Percentiles rank a stretch among this genome's conserved stretches.
These are phyloP conservation scores for Neria commutata DNA, from an alignment of 2,888 invertebrate genomes.

Conservation along the genomic window DNA sequence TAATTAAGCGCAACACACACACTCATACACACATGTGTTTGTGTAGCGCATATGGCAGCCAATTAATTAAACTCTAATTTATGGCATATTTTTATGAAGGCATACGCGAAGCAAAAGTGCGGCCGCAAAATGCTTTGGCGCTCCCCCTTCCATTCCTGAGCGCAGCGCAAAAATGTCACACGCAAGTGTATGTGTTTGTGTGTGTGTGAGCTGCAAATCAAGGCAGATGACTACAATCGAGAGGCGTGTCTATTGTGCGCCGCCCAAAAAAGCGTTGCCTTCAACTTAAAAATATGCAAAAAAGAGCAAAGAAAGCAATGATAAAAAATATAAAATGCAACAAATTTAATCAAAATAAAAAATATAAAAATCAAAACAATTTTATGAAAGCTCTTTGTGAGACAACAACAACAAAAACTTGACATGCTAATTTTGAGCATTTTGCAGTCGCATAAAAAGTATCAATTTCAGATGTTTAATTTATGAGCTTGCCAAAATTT, in stretches of 20 bases:
- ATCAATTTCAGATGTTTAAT: conserved; percentile 51
- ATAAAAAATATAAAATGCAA: conserved; percentile 14
- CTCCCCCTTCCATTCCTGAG: neutral
- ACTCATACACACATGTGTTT: no score
- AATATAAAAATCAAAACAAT: conserved; percentile 1
- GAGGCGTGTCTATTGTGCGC: no score
- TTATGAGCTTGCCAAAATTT: conserved; percentile 48
- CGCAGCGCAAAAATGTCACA: neutral
- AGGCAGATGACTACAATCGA: no score
- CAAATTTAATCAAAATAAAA: conserved; percentile 3
- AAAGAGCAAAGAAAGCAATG: conserved; percentile 33
- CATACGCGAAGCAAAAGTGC: neutral
- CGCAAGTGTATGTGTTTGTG: neutral
- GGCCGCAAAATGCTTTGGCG: neutral
- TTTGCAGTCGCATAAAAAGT: conserved; percentile 33
- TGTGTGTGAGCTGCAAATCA: no score
- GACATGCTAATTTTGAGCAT: conserved; percentile 1
- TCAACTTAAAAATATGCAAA: no score
- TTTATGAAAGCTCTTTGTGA: neutral
- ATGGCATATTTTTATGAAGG: conserved; percentile 33
- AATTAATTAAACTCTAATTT: conserved; percentile 57
- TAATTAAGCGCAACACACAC: conserved; percentile 30
- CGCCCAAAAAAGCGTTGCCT: no score
- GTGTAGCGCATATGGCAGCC: conserved; percentile 43
- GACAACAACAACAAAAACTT: neutral